These are phyloP conservation scores for Apamea sordens DNA, from an alignment of 2,888 invertebrate species.

Conservation along the genomic window DNA sequence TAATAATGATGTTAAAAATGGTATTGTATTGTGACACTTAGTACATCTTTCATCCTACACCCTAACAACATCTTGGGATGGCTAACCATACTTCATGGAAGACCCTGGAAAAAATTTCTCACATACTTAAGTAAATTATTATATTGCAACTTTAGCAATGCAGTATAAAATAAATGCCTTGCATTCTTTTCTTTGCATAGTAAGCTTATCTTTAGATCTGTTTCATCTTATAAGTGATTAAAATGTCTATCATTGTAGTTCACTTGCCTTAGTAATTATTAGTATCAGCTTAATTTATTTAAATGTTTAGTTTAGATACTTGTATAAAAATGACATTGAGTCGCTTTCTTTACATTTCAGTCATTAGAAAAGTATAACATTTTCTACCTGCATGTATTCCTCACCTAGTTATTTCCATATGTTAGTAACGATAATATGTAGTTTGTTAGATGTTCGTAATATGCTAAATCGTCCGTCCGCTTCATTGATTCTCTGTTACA, in stretches of 20 bases:
- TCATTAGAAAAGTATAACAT: background rate
- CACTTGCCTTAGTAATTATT: background rate
- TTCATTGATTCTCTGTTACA: background rate
- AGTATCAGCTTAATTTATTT: background rate
- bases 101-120: background rate
- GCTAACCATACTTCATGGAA: conserved; percentile 3
- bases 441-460: background rate
- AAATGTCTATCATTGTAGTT: background rate
- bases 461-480: background rate
- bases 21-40: conserved; percentile 70
- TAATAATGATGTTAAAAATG: conserved; percentile 80
- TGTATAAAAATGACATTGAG: background rate
- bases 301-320: conserved; percentile 2
- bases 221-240: background rate
- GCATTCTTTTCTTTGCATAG: conserved; percentile 1
- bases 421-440: background rate
- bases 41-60: conserved; percentile 20
- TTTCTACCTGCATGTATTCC: conserved; percentile 6
- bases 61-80: background rate
- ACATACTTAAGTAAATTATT: background rate
- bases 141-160: background rate
- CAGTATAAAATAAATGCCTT: background rate
- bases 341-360: background rate
- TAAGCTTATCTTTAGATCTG: conserved; percentile 1
- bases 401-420: background rate